Percentiles rank a stretch among this genome's conserved stretches.
Evolutionary conservation across 2,888 invertebrate species (phyloP).

Genomic region (Polydrusus cervinus): DNA sequence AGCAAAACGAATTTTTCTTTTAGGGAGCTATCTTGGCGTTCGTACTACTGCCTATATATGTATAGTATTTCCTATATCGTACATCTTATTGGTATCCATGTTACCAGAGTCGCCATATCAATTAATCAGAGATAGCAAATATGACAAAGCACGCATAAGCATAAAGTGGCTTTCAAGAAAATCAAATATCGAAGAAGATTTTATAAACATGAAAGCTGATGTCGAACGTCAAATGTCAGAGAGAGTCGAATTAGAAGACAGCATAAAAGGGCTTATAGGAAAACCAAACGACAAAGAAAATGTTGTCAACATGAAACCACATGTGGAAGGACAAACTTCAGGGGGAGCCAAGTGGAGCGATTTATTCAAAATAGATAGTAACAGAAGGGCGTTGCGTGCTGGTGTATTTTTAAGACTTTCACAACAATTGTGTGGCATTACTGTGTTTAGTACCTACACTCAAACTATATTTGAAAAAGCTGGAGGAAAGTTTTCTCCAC

Average conservation of each 20-base stretch:
- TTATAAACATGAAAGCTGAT: constrained; percentile 59
- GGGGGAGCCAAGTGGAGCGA: constrained; percentile 65
- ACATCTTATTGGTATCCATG: constrained; percentile 65
- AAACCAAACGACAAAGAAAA: constrained; percentile 61
- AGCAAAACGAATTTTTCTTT: neutral
- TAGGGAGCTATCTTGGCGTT: constrained; percentile 43
- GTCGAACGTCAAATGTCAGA: constrained; percentile 65
- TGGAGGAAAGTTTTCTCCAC: constrained; percentile 63
- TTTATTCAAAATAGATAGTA: constrained; percentile 61
- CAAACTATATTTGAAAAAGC: constrained; percentile 66
- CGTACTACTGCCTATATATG: constrained; percentile 41
- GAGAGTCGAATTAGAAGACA: constrained; percentile 63
- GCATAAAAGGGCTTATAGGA: constrained; percentile 59
- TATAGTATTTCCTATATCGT: constrained; percentile 38
- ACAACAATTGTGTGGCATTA: constrained; percentile 64
- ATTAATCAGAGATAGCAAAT: constrained; percentile 59
- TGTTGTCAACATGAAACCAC: constrained; percentile 58
- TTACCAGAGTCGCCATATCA: constrained; percentile 74
- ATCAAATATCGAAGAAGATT: constrained; percentile 60
- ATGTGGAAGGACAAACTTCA: constrained; percentile 63
- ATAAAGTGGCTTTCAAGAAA: constrained; percentile 60
- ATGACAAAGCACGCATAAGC: constrained; percentile 60
- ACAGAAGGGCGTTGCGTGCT: constrained; percentile 63
- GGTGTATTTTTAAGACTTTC: constrained; percentile 61
- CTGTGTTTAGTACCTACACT: constrained; percentile 62